Conservation (phyloP, 2,797 vertebrate genomes). For the Austrolebias charrua region DNA sequence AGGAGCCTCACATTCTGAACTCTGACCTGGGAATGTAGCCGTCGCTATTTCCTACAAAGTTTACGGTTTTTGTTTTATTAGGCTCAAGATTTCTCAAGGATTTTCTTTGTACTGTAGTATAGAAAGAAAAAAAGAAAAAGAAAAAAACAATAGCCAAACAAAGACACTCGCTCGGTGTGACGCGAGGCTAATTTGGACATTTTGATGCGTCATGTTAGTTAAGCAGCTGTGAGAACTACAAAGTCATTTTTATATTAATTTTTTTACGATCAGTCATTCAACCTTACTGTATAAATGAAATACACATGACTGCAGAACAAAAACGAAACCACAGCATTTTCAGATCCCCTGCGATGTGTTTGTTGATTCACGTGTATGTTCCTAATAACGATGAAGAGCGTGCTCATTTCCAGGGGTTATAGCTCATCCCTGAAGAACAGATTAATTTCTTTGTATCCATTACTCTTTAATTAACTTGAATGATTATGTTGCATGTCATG, state of each 20-base stretch:
- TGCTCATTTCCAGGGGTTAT: constrained; percentile 23
- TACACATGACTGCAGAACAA: background rate
- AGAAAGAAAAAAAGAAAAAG: too few species aligned
- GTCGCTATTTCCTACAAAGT: background rate
- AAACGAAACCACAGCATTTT: constrained; percentile 19
- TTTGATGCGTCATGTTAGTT: background rate
- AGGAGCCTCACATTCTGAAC: constrained; percentile 4
- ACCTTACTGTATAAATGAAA: background rate
- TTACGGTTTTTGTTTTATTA: too few species aligned
- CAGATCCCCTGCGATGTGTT: constrained; percentile 10
- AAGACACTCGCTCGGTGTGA: background rate
- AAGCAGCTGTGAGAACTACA: background rate
- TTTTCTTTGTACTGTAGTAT: too few species aligned
- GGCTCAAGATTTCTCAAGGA: too few species aligned
- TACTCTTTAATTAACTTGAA: background rate
- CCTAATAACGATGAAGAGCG: constrained; percentile 16
- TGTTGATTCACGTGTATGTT: constrained; percentile 17
- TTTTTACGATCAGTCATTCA: background rate
- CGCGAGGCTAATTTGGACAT: background rate
- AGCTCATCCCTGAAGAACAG: background rate
- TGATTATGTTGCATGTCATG: constrained; percentile 14
- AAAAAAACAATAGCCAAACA: too few species aligned
- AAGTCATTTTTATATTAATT: background rate
- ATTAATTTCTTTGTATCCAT: constrained; percentile 24
- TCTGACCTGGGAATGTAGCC: constrained; percentile 5